Conservation (phyloP, 2,888 invertebrate genomes). For the Arctia plantaginis region DNA sequence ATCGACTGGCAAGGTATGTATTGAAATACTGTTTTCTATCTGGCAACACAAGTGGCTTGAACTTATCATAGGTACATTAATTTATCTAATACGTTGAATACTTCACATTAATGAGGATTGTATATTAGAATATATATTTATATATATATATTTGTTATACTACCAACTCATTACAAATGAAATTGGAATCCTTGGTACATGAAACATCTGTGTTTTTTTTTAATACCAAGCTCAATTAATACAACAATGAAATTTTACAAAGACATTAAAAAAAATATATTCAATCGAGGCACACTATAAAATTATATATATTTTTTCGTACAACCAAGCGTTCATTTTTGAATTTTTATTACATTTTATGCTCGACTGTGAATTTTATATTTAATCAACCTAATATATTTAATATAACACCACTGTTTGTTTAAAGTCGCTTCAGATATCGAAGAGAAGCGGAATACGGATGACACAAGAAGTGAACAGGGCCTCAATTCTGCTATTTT, state of each 20-base stretch:
- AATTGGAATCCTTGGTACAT: conserved; percentile 72
- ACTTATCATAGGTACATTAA: conserved; percentile 56
- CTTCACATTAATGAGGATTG: conserved; percentile 64
- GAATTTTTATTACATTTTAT: neutral
- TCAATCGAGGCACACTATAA: conserved; percentile 21
- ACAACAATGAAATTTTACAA: conserved; percentile 16
- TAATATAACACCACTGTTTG: conserved; percentile 16
- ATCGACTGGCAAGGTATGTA: conserved; percentile 40
- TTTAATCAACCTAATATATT: conserved; percentile 19
- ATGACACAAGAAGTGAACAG: neutral
- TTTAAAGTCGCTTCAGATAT: conserved; percentile 10
- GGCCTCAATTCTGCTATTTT: no score
- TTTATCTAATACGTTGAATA: conserved; percentile 68
- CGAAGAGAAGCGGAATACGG: conserved; percentile 5
- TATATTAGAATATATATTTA: conserved; percentile 38
- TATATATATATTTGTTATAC: conserved; percentile 47
- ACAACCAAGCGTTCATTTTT: conserved; percentile 9
- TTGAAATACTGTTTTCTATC: conserved; percentile 22
- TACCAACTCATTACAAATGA: conserved; percentile 51
- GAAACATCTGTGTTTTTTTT: no score
- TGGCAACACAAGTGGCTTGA: conserved; percentile 57
- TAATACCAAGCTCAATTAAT: conserved; percentile 16
- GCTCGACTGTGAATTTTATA: conserved; percentile 8
- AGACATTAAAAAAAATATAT: conserved; percentile 20
- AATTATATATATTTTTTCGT: conserved; percentile 18